Evolutionary conservation across 2,888 invertebrate genomes (phyloP).

Genomic region (Cacoxenus indagator): DNA sequence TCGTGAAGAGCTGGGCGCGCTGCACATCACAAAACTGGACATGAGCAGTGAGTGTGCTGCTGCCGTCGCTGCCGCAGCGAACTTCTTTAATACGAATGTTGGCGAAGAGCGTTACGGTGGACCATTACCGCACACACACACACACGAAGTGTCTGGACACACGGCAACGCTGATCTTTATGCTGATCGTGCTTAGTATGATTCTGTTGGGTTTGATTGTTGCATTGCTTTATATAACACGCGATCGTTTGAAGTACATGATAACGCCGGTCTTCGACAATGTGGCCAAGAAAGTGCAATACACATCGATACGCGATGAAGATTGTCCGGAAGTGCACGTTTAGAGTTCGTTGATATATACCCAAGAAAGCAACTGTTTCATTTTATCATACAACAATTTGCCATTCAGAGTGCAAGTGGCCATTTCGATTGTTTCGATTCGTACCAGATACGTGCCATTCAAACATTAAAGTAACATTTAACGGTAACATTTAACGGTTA

Average conservation of each 20-base stretch:
- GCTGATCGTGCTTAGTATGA: slow-evolving; percentile 73
- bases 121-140: slow-evolving; percentile 46
- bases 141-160: slow-evolving; percentile 47
- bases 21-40: slow-evolving; percentile 60
- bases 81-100: slow-evolving; percentile 57
- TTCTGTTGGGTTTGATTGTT: slow-evolving; percentile 73
- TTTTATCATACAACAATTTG: slow-evolving; percentile 40
- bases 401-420: slow-evolving; percentile 47
- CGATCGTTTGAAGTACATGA: slow-evolving; percentile 73
- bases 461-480: neutral
- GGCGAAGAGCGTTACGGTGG: slow-evolving; percentile 55
- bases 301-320: slow-evolving; percentile 78
- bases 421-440: neutral
- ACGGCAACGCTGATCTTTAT: slow-evolving; percentile 71
- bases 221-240: slow-evolving; percentile 77
- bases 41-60: slow-evolving; percentile 59
- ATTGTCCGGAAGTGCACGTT: slow-evolving; percentile 72
- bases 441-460: slow-evolving; percentile 10
- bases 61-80: slow-evolving; percentile 61
- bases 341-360: slow-evolving; percentile 41
- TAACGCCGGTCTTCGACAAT: slow-evolving; percentile 76
- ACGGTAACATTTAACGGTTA: no score
- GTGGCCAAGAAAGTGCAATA: slow-evolving; percentile 81
- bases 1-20: slow-evolving; percentile 51
- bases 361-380: slow-evolving; percentile 49